These are phyloP conservation scores for Idaea aversata DNA, from an alignment of 2,888 invertebrate genomes.

Conservation along the genomic window DNA sequence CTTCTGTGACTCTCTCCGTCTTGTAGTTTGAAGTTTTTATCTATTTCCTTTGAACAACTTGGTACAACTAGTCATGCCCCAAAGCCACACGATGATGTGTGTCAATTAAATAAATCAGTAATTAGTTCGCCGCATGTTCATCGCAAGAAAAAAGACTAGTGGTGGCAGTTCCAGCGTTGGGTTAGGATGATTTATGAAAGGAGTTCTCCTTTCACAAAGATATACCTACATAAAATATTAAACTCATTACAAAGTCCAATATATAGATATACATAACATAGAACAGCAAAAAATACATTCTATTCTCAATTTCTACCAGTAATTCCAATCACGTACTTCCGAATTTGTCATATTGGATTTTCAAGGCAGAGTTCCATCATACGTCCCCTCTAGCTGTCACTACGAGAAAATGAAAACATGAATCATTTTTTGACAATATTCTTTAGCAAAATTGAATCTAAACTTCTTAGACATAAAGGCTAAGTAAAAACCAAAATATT, in stretches of 20 bases:
- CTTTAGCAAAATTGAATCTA: background rate
- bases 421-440: constrained; percentile 42
- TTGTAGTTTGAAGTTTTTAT: too few species aligned
- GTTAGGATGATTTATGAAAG: too few species aligned
- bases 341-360: constrained; percentile 81
- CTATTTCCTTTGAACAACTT: too few species aligned
- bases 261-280: background rate
- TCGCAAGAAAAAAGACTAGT: too few species aligned
- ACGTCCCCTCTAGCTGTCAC: constrained; percentile 71
- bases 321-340: constrained; percentile 78
- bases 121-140: too few species aligned
- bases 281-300: background rate
- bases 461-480: background rate
- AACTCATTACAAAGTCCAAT: background rate
- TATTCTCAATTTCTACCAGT: constrained; percentile 22
- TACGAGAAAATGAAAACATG: constrained; percentile 75
- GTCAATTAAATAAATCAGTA: too few species aligned
- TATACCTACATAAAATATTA: background rate
- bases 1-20: too few species aligned
- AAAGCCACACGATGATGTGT: too few species aligned
- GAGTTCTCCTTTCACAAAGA: background rate
- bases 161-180: too few species aligned
- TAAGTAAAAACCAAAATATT: background rate
- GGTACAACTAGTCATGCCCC: too few species aligned
- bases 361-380: constrained; percentile 67